These are phyloP conservation scores for Polydrusus cervinus DNA, from an alignment of 2,888 invertebrate genomes.

Conservation along the genomic window DNA sequence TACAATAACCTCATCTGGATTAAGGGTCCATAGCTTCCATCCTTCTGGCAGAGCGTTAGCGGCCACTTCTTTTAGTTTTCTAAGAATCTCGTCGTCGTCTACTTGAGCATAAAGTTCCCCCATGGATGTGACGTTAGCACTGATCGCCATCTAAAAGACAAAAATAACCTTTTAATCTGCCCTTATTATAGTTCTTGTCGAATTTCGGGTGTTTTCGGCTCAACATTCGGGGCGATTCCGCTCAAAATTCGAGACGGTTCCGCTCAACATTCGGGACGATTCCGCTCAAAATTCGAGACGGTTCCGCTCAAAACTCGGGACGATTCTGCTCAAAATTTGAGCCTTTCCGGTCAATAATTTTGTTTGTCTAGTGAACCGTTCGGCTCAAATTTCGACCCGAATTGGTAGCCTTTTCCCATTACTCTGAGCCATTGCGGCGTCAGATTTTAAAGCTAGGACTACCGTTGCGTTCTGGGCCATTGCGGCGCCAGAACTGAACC, in stretches of 20 bases:
- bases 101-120: constrained; percentile 19
- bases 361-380: not conserved
- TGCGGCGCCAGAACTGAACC: not conserved
- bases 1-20: constrained; percentile 1
- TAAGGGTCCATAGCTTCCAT: constrained; percentile 5
- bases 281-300: constrained; percentile 3
- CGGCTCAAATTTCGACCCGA: constrained; percentile 9
- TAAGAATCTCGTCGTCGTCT: constrained; percentile 13
- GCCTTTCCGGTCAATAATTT: not conserved
- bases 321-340: not conserved
- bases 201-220: not conserved
- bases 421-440: not conserved
- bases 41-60: constrained; percentile 1
- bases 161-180: not conserved
- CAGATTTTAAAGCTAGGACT: not conserved
- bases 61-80: constrained; percentile 1
- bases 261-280: not conserved
- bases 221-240: not conserved
- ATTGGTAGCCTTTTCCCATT: not conserved
- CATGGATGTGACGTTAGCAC: constrained; percentile 16
- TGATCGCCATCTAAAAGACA: constrained; percentile 14
- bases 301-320: not conserved
- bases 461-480: not conserved
- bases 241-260: constrained; percentile 3
- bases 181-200: not conserved